These are phyloP conservation scores for Halotydeus destructor DNA, from an alignment of 1,140 invertebrate species.

Conservation along the genomic window DNA sequence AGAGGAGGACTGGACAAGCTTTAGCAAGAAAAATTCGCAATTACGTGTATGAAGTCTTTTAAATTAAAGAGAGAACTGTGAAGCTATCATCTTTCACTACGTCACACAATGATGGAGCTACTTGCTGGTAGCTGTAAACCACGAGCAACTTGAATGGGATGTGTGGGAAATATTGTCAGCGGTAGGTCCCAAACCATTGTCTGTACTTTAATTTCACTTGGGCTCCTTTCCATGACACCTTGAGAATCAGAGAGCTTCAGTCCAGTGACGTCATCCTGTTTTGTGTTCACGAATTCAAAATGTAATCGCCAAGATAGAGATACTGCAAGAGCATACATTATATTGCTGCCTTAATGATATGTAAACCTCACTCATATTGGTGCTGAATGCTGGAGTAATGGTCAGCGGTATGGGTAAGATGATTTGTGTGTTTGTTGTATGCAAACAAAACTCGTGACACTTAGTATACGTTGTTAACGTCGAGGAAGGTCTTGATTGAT, in stretches of 20 bases:
- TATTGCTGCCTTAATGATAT: too few relatives aligned
- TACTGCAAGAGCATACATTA: constrained; percentile 37
- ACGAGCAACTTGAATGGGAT: constrained; percentile 45
- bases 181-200: constrained; percentile 96
- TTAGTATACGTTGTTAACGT: constrained; percentile 50
- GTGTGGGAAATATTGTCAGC: constrained; percentile 70
- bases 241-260: constrained; percentile 19
- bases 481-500: constrained; percentile 23
- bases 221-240: constrained; percentile 54
- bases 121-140: constrained; percentile 13
- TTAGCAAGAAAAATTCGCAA: not conserved
- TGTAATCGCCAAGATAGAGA: constrained; percentile 74
- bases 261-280: constrained; percentile 20
- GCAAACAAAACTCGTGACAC: constrained; percentile 75
- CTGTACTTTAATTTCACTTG: constrained; percentile 63
- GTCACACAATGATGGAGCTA: constrained; percentile 6
- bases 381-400: constrained; percentile 75
- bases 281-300: constrained; percentile 85
- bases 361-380: constrained; percentile 43
- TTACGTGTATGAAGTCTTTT: not conserved
- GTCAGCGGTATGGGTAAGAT: constrained; percentile 79
- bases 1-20: constrained; percentile 1
- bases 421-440: constrained; percentile 64
- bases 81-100: not conserved
- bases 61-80: not conserved